These are phyloP conservation scores for Druon quercuslanigerum DNA, from an alignment of 1,140 invertebrate genomes.

Conservation along the genomic window DNA sequence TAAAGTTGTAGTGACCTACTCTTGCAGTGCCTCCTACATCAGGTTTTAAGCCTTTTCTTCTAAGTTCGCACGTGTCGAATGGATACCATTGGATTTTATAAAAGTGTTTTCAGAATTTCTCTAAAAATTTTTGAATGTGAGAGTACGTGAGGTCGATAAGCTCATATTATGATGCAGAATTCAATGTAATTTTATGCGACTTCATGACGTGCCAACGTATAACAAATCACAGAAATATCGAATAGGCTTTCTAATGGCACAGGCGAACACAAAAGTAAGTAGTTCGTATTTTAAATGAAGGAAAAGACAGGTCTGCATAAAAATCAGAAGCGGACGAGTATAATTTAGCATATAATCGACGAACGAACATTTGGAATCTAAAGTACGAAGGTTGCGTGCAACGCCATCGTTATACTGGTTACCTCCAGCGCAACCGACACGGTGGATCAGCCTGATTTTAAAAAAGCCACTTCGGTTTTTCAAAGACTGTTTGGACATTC, in stretches of 20 bases:
- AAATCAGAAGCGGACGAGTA: background rate
- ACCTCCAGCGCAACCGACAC: conserved; percentile 1
- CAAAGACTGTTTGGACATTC: background rate
- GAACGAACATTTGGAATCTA: conserved; percentile 13
- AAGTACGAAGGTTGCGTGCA: conserved; percentile 11
- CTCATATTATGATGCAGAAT: no score
- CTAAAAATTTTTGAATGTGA: no score
- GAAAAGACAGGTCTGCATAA: conserved; percentile 18
- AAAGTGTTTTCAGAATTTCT: no score
- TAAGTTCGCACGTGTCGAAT: no score
- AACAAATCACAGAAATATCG: conserved; percentile 18
- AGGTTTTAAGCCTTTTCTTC: no score
- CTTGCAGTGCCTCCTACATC: no score
- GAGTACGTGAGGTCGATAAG: no score
- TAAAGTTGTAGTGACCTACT: no score
- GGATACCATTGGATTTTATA: no score
- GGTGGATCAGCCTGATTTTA: background rate
- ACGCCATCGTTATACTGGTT: conserved; percentile 2
- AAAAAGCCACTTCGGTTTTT: background rate
- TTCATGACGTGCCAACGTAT: background rate
- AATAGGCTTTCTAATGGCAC: conserved; percentile 9
- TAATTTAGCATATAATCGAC: conserved; percentile 22
- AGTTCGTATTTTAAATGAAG: conserved; percentile 4
- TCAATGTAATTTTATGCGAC: background rate
- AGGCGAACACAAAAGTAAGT: background rate